Conservation (phyloP, 2,113 vertebrate species). For the Dipodomys spectabilis region DNA sequence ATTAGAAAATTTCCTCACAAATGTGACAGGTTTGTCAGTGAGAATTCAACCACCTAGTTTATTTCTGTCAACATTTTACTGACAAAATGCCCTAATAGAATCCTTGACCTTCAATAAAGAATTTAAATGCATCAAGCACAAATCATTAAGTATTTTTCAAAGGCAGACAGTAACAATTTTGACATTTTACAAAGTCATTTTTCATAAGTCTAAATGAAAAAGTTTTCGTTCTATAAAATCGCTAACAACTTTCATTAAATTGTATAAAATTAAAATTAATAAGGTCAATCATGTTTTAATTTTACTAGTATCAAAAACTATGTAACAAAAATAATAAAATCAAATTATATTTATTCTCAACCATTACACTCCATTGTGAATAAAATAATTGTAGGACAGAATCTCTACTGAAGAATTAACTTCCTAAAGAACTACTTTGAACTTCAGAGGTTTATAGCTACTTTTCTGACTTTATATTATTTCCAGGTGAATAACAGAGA, state of each 20-base stretch:
- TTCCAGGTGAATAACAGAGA: background rate
- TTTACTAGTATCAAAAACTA: slow-evolving; percentile 53
- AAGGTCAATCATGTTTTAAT: slow-evolving; percentile 65
- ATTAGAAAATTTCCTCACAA: slow-evolving; percentile 80
- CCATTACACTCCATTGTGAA: slow-evolving; percentile 32
- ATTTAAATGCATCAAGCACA: slow-evolving; percentile 84
- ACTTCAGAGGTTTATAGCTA: slow-evolving; percentile 2
- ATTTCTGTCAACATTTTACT: slow-evolving; percentile 83
- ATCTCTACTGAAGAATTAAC: background rate
- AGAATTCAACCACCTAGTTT: slow-evolving; percentile 82
- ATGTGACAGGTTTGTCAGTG: slow-evolving; percentile 83
- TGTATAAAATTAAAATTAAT: slow-evolving; percentile 75
- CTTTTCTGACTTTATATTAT: background rate
- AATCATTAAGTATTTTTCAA: slow-evolving; percentile 86
- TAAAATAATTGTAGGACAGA: background rate
- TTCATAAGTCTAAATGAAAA: slow-evolving; percentile 72
- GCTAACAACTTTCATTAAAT: slow-evolving; percentile 73
- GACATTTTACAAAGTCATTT: slow-evolving; percentile 84
- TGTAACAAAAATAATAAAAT: slow-evolving; percentile 71
- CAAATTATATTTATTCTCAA: slow-evolving; percentile 35
- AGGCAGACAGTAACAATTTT: slow-evolving; percentile 76
- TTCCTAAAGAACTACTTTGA: slow-evolving; percentile 1
- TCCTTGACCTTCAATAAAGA: slow-evolving; percentile 83
- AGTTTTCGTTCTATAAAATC: slow-evolving; percentile 69
- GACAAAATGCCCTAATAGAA: slow-evolving; percentile 81